These are phyloP conservation scores for Dicrurus megarhynchus DNA, from an alignment of 2,113 vertebrate species.

Conservation along the genomic window DNA sequence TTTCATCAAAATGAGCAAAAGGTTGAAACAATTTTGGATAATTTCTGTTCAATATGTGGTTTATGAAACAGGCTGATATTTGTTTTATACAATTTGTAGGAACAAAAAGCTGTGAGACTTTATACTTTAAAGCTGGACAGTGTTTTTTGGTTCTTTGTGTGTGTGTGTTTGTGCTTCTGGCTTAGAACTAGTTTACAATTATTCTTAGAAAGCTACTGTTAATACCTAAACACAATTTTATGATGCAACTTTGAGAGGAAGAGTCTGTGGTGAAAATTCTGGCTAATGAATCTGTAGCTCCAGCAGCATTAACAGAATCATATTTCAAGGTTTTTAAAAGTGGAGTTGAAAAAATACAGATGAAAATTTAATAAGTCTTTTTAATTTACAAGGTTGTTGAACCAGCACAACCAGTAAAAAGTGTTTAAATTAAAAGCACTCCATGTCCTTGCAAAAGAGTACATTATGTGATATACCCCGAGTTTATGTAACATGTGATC, in stretches of 20 bases:
- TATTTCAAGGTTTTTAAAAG: neutral
- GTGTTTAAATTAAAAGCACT: neutral
- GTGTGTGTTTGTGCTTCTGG: neutral
- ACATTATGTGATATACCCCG: neutral
- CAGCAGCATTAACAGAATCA: neutral
- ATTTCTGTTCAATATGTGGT: neutral
- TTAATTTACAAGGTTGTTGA: neutral
- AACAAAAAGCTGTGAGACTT: neutral
- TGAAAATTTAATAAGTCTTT: neutral
- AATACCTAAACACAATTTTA: neutral
- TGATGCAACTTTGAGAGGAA: neutral
- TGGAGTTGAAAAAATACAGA: neutral
- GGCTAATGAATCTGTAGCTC: neutral
- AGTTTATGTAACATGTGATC: neutral
- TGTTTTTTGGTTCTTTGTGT: neutral
- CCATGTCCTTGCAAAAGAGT: neutral
- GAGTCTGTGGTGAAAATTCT: neutral
- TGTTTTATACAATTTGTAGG: neutral
- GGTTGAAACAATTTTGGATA: neutral
- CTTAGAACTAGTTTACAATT: neutral
- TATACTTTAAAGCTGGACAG: neutral
- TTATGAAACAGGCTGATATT: neutral
- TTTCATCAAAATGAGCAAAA: neutral
- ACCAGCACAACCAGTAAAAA: neutral
- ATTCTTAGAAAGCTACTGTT: neutral